Conservation (phyloP, 2,113 vertebrate species). For the Callaeas wilsoni region DNA sequence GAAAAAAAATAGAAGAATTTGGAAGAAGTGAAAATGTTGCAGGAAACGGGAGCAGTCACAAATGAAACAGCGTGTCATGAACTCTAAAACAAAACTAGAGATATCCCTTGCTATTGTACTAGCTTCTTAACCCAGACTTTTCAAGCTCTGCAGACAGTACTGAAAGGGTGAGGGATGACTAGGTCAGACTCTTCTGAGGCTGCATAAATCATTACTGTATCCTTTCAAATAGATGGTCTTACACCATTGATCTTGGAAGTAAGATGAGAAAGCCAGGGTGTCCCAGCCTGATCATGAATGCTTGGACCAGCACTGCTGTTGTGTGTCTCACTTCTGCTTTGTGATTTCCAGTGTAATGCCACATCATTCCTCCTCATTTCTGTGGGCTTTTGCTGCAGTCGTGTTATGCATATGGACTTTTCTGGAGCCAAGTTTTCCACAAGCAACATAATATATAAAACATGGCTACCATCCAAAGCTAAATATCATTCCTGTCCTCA, state of each 20-base stretch:
- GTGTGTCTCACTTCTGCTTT: not conserved
- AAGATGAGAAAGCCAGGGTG: not conserved
- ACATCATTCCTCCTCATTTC: not conserved
- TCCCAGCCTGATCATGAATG: not conserved
- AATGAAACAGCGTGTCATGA: not conserved
- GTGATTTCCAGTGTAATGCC: not conserved
- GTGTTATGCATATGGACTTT: not conserved
- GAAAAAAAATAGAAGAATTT: not conserved
- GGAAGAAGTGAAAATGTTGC: not conserved
- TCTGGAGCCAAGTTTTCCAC: not conserved
- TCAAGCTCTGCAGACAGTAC: not conserved
- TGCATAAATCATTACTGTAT: not conserved
- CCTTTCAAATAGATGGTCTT: not conserved
- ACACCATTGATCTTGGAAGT: not conserved
- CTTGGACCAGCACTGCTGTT: not conserved
- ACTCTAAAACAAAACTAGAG: not conserved
- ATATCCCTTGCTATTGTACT: not conserved
- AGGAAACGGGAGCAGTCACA: not conserved
- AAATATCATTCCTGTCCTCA: not conserved
- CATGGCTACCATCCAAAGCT: slow-evolving; percentile 1
- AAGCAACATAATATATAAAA: not conserved
- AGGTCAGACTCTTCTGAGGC: not conserved
- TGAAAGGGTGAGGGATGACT: not conserved
- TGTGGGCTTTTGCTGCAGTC: not conserved
- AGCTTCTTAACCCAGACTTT: not conserved